phyloP scores from a whole-genome alignment of 2,888 invertebrate genomes.

The Chesias legatella region DNA sequence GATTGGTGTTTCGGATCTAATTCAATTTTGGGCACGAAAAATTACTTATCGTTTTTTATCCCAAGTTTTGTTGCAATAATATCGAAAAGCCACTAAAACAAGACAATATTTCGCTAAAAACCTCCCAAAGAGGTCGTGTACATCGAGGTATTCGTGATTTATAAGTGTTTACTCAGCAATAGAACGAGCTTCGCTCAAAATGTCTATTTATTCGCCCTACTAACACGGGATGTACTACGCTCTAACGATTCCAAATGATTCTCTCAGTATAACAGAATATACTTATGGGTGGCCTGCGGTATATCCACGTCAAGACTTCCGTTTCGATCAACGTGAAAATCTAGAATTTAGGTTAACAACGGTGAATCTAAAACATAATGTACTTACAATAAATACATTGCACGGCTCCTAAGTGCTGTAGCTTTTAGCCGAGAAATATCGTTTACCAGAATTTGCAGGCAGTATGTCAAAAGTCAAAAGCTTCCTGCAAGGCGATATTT shows the following conservation, averaged over 20 bases:
- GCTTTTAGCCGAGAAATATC: no score
- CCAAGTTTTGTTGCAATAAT: no score
- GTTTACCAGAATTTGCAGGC: no score
- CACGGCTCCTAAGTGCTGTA: no score
- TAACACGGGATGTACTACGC: conserved; percentile 17
- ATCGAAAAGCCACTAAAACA: neutral
- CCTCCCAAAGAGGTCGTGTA: conserved; percentile 6
- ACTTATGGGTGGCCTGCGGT: conserved; percentile 19
- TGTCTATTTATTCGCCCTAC: conserved; percentile 28
- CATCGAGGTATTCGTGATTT: conserved; percentile 22
- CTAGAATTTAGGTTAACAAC: conserved; percentile 7
- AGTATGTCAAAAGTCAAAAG: no score
- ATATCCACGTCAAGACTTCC: conserved; percentile 19
- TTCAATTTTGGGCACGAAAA: no score
- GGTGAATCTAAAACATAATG: conserved; percentile 2
- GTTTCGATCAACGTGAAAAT: conserved; percentile 9
- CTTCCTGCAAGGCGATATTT: no score
- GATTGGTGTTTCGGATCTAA: no score
- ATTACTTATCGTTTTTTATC: no score
- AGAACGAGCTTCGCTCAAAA: conserved; percentile 19
- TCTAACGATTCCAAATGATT: conserved; percentile 20
- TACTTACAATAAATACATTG: no score
- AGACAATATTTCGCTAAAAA: conserved; percentile 6
- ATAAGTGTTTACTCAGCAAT: conserved; percentile 30
- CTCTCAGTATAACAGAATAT: conserved; percentile 17